Percentiles rank a stretch among this genome's conserved stretches.
phyloP scores from a whole-genome alignment of 2,888 invertebrate genomes.

The Trachelus tabidus region DNA sequence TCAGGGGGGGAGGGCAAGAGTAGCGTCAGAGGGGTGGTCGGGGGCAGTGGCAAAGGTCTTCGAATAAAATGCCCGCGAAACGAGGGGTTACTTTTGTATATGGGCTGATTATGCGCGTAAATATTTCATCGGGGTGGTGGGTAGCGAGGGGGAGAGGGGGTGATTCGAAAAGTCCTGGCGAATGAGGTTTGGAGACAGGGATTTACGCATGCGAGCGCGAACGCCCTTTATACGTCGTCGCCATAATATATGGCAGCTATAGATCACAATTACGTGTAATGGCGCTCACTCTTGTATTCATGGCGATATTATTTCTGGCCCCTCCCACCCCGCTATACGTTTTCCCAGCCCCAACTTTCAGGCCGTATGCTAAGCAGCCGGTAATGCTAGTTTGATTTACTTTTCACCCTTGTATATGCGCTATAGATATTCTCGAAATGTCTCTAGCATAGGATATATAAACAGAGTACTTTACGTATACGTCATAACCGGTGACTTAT shows the following conservation, averaged over 20 bases:
- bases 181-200: slow-evolving; percentile 41
- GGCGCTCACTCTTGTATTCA: slow-evolving; percentile 60
- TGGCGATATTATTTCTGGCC: slow-evolving; percentile 60
- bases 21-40: not conserved
- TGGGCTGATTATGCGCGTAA: slow-evolving; percentile 55
- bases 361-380: slow-evolving; percentile 55
- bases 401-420: slow-evolving; percentile 27
- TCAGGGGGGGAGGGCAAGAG: not conserved
- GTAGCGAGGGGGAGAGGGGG: slow-evolving; percentile 25
- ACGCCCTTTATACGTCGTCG: slow-evolving; percentile 59
- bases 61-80: slow-evolving; percentile 27
- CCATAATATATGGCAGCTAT: slow-evolving; percentile 59
- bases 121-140: slow-evolving; percentile 47
- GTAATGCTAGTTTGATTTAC: slow-evolving; percentile 57
- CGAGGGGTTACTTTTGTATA: slow-evolving; percentile 41
- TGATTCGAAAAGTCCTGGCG: slow-evolving; percentile 24
- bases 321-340: slow-evolving; percentile 27
- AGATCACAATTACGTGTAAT: slow-evolving; percentile 65
- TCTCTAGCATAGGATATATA: no score
- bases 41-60: not conserved
- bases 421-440: no score
- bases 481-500: no score
- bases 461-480: no score
- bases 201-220: slow-evolving; percentile 53
- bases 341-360: slow-evolving; percentile 25